Percentiles rank a stretch among this genome's conserved stretches.
These are phyloP conservation scores for Tribolium freemani DNA, from an alignment of 2,888 invertebrate genomes.

Conservation along the genomic window DNA sequence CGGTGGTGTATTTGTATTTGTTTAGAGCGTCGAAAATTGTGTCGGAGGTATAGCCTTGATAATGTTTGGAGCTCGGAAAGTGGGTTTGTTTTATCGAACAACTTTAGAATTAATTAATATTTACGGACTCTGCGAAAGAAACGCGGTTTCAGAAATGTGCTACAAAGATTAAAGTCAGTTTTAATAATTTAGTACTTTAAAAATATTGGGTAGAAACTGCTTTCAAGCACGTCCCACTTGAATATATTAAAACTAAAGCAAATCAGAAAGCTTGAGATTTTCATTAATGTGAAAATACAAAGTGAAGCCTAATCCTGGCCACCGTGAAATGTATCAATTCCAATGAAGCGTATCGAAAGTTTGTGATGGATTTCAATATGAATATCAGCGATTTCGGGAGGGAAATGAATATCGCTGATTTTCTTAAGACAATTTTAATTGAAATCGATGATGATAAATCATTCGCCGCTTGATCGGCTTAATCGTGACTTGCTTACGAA, in stretches of 20 bases:
- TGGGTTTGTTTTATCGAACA: constrained; percentile 2
- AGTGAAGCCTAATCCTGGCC: neutral
- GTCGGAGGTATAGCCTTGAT: neutral
- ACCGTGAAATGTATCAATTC: constrained; percentile 4
- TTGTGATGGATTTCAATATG: neutral
- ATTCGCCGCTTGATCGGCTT: constrained; percentile 28
- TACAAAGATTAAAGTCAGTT: constrained; percentile 23
- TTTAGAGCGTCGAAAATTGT: no score
- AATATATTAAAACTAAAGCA: constrained; percentile 7
- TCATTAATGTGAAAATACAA: neutral
- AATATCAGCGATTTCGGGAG: neutral
- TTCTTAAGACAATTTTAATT: constrained; percentile 32
- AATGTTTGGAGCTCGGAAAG: neutral
- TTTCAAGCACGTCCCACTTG: constrained; percentile 2
- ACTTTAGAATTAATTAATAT: constrained; percentile 21
- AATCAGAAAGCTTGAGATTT: neutral
- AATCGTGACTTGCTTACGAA: constrained; percentile 28
- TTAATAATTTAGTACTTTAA: constrained; percentile 18
- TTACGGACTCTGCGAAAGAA: constrained; percentile 21
- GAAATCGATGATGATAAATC: constrained; percentile 35
- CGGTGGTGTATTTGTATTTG: no score
- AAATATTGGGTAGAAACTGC: constrained; percentile 11
- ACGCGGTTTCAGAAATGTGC: constrained; percentile 10
- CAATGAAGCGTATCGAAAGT: no score
- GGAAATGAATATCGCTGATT: constrained; percentile 22